Conservation (phyloP, 2,113 vertebrate genomes). For the Oxyura jamaicensis region DNA sequence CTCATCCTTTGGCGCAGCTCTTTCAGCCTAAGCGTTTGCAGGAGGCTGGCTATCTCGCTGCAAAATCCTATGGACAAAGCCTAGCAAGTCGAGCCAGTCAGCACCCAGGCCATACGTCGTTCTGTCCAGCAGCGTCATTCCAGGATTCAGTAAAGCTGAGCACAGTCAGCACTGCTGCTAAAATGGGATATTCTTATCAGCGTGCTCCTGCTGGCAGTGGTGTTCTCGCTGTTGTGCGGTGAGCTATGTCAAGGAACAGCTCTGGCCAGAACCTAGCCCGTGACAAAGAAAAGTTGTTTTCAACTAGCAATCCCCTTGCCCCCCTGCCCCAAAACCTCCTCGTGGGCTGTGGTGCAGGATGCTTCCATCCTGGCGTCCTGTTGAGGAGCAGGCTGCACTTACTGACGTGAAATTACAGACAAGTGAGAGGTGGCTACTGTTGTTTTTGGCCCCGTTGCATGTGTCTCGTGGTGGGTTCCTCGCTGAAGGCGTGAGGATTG, state of each 20-base stretch:
- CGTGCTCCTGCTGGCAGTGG: not conserved
- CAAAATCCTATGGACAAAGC: not conserved
- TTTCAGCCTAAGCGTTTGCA: not conserved
- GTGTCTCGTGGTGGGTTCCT: not conserved
- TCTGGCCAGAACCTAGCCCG: not conserved
- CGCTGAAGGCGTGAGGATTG: not conserved
- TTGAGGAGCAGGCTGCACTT: not conserved
- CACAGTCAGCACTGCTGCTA: not conserved
- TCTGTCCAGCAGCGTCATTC: not conserved
- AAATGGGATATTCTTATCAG: not conserved
- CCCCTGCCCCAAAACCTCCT: not conserved
- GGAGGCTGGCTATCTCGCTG: not conserved
- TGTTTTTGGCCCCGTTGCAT: fast-evolving
- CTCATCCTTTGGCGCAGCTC: not conserved
- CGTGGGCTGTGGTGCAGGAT: not conserved
- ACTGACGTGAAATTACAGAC: not conserved
- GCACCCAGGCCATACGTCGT: not conserved
- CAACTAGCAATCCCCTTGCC: not conserved
- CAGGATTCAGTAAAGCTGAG: not conserved
- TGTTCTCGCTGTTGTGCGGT: not conserved
- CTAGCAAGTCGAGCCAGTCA: not conserved
- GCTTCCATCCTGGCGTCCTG: not conserved
- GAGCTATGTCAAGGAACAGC: not conserved
- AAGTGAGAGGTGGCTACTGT: not conserved
- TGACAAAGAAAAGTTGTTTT: not conserved